phyloP scores from a whole-genome alignment of 1,140 invertebrate species.

The Protaetia brevitarsis region DNA sequence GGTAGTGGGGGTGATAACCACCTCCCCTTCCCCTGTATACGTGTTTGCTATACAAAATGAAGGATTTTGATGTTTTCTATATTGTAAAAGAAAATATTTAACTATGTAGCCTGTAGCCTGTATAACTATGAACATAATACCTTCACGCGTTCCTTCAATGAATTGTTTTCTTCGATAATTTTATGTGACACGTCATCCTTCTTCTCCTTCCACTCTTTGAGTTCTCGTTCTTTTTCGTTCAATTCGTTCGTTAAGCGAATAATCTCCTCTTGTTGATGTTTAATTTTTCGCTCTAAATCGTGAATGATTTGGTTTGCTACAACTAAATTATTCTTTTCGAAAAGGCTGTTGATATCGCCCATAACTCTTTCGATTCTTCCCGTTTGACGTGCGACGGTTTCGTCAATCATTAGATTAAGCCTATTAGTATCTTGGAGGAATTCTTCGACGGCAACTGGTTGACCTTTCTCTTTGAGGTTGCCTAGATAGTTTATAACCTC shows the following conservation, averaged over 20 bases:
- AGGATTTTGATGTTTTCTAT: too few relatives aligned
- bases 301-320: background rate
- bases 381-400: background rate
- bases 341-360: background rate
- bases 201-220: background rate
- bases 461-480: constrained; percentile 7
- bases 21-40: too few relatives aligned
- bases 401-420: background rate
- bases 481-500: background rate
- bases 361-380: background rate
- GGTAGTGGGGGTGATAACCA: too few relatives aligned
- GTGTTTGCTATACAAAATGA: too few relatives aligned
- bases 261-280: background rate
- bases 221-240: background rate
- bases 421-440: background rate
- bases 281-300: background rate
- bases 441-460: background rate
- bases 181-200: background rate
- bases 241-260: background rate
- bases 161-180: background rate
- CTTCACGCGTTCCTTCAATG: background rate
- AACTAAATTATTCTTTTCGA: background rate
- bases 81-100: too few relatives aligned
- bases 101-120: too few relatives aligned
- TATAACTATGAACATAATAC: background rate